Evolutionary conservation across 2,113 vertebrate genomes (phyloP), one percentile per base, ranked within the genome.

Genomic region (Lagopus leucura): DNA sequence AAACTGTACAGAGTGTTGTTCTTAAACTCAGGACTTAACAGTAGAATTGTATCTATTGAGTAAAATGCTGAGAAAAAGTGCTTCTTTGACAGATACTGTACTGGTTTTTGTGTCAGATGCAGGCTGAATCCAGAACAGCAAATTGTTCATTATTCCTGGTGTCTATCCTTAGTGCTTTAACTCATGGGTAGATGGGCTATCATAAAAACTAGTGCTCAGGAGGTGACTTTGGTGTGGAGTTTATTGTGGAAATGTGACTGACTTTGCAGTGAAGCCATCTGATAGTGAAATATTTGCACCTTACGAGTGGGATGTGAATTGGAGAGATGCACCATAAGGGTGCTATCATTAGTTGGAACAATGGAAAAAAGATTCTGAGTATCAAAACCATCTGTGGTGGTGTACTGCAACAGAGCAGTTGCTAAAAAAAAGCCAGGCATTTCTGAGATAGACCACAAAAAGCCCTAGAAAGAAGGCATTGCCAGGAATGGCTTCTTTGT

Each of bases 361-460:
- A 28, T 21, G 43, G 63, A 57, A 63, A 90, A 90, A 55, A 36
- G 34, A 60, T 5, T 66, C 38, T 57, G 25, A 54, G 47, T 74
- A 11, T 61, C 0, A 19, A 42, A 38, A 52, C 54, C 21, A 50
- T 11, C 4, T 1, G 11, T 66, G 19, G 7, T 74, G 12, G 1
- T 60, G 15, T 57, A 25, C 55, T 83, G 57, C 58, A 85, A 54
- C 30, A 48, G 48, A 55, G 79, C 6, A 43, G 76, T 40, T 79
- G 22, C 40, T 77, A 10, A 67, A 34, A 13, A 43, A 20, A 45
- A 40, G 40, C 40, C 40, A 40, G 60, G 18, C 15, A 10, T 47
- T 24, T 88, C 28, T 66, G 73, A 47, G 34, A 6, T 66, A 54
- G 13, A 30, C 43, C 67, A 61, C 34, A 47, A 32, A 58, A 83